Base-by-base conservation (phyloP, 37 sponge, comb jelly and placozoan genomes). In the Aplysina aerophoba region DNA sequence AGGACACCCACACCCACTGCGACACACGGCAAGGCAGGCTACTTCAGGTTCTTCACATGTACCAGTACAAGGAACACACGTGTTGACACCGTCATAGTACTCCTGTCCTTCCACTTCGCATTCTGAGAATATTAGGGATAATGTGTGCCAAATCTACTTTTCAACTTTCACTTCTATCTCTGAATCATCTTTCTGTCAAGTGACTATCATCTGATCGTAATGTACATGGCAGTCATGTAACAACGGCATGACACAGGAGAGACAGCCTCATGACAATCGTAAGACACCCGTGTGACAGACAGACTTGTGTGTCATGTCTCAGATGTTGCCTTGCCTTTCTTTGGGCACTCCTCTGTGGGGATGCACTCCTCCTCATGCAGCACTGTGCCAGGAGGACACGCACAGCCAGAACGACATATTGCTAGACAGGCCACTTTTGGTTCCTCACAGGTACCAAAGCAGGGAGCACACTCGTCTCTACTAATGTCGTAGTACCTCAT, bases 1-100 rank as follows among this genome's bases (percentile, higher is more conserved):
- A 17, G 87, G 87, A 80, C 87, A 86, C 57, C 59, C 20, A 59
- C 87, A 86, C 1, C 87, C 81, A 34, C 30, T 38, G 14, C 71
- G 50, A 82, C 87, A 81, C 40, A 33, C 39, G 27, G 3, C 15
- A 20, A 35, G 69, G 27, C 90, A 89, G 28, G 44, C 31, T 4
- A 55, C 81, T 16, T 55, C 61, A 36, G 84, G 84, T 14, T 40
- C 54, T 28, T 40, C 37, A 41, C 84, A 84, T 5, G 78, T 88
- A 28, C 64, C 64, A 62, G 28, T 14, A 62, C 64, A 62, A 62
- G 64, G 64, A 62, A 62, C 4, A 27, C 64, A 62, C 27, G 4
- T 14, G 2, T 28, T n/a, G 4, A 4, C 11, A 11, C 2, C 12
- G 28, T 62, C 11, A 62, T 13, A 62, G 28, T 28, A 62, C 28